Base-by-base conservation (phyloP, 1,140 invertebrate genomes). In the Lethrus apterus region DNA sequence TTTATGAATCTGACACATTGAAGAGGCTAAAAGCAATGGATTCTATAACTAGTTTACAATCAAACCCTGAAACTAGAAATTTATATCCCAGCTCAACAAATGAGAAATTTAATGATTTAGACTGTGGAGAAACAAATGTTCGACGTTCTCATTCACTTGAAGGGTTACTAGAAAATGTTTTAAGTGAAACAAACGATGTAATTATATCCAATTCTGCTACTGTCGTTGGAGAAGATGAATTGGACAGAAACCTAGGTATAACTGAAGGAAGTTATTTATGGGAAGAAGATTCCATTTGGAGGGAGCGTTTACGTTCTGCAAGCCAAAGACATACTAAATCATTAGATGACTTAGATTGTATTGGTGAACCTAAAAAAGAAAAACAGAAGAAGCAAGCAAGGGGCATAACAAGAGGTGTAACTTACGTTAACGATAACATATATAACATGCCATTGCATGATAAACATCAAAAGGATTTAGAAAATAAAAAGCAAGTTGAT, bases 271-370 rank as follows among this genome's bases (percentile, higher is more conserved):
- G 84, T 50, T 79, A 83, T 65, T 74, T 85, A 17, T 89, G 86
- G 86, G 85, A 89, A 61, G 85, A 89, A 65, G 85, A 90, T 64
- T 66, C 75, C 4, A 67, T 88, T 1, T 89, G 86, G 86, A 71
- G 83, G 40, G 85, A 89, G 58, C 85, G 81, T 56, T 67, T 89
- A 11, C 72, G 85, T 23, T 74, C 81, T 48, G 84, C 85, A 1
- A 87, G 84, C 49, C 75, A 89, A 50, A 70, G 86, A 38, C 86
- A 89, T 62, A 85, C 86, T 0, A 74, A 84, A 33, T 88, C 84
- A 0, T 68, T 89, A 60, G 85, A 89, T 56, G 83, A 88, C 64
- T 70, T 89, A 23, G 84, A 88, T 60, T 71, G 70, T 32, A 69
- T 78, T 32, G 58, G 57, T 65, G 54, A 52, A 23, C 42, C 23